Conservation (phyloP, 2,888 invertebrate genomes). For the Barypeithes pellucidus region DNA sequence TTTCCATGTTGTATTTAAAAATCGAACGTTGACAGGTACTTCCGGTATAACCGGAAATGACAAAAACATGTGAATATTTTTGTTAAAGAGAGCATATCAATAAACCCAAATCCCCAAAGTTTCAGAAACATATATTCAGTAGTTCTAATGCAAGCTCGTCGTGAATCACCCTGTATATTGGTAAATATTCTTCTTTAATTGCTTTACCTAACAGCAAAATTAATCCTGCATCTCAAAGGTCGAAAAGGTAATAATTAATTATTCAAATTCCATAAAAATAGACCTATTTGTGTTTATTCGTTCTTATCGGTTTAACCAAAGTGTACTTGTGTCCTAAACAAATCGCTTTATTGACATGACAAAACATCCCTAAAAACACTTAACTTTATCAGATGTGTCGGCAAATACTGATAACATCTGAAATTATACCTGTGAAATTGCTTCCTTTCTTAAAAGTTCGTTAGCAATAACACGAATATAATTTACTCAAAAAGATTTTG, state of each 20-base stretch:
- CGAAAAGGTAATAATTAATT: constrained; percentile 8
- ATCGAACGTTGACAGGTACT: too few species aligned
- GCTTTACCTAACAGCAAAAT: too few species aligned
- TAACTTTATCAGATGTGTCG: constrained; percentile 12
- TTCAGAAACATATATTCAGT: too few species aligned
- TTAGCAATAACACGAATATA: not conserved
- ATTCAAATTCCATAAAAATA: constrained; percentile 19
- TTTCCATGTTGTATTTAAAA: too few species aligned
- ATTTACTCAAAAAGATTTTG: constrained; percentile 1
- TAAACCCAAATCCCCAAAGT: too few species aligned
- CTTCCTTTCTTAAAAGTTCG: constrained; percentile 16
- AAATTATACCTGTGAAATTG: constrained; percentile 21
- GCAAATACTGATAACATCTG: constrained; percentile 20
- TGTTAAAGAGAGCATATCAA: too few species aligned
- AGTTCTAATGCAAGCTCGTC: too few species aligned
- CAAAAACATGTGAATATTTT: too few species aligned
- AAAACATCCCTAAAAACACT: constrained; percentile 19
- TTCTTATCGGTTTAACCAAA: constrained; percentile 13
- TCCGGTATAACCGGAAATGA: too few species aligned
- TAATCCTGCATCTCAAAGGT: not conserved
- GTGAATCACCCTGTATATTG: too few species aligned
- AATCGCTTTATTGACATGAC: constrained; percentile 25
- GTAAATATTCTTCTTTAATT: too few species aligned
- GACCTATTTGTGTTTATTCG: constrained; percentile 4
- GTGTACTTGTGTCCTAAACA: constrained; percentile 25